These are phyloP conservation scores for Callinectes sapidus DNA, from an alignment of 2,888 invertebrate genomes.

Conservation along the genomic window DNA sequence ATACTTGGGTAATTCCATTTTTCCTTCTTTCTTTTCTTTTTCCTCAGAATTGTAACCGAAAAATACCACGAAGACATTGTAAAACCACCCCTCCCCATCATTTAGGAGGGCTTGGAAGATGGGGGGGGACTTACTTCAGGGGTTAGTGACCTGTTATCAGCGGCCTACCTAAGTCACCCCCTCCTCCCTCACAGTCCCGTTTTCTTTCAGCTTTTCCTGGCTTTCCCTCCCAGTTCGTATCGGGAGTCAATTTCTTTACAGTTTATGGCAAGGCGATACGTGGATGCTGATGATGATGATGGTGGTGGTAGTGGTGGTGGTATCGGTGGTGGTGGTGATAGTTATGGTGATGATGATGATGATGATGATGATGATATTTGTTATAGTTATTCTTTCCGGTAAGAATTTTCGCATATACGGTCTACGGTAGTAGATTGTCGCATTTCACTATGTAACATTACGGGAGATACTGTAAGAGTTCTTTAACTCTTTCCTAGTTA, in stretches of 20 bases:
- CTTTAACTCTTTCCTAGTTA: too few species aligned
- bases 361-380: not conserved
- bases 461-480: too few species aligned
- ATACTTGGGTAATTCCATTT: not conserved
- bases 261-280: constrained; percentile 1
- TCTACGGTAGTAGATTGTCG: too few species aligned
- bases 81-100: not conserved
- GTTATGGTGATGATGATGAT: too few species aligned
- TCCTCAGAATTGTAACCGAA: not conserved
- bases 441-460: too few species aligned
- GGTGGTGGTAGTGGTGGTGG: not conserved
- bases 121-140: not conserved
- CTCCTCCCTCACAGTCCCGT: not conserved
- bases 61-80: not conserved
- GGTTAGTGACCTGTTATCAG: not conserved
- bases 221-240: not conserved
- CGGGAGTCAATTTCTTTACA: not conserved
- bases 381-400: not conserved
- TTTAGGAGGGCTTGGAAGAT: too few species aligned
- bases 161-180: not conserved
- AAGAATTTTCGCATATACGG: too few species aligned
- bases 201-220: not conserved
- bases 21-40: not conserved
- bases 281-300: not conserved
- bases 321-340: not conserved